Base-by-base conservation (phyloP, 1,140 invertebrate species). In the Littorina saxatilis region DNA sequence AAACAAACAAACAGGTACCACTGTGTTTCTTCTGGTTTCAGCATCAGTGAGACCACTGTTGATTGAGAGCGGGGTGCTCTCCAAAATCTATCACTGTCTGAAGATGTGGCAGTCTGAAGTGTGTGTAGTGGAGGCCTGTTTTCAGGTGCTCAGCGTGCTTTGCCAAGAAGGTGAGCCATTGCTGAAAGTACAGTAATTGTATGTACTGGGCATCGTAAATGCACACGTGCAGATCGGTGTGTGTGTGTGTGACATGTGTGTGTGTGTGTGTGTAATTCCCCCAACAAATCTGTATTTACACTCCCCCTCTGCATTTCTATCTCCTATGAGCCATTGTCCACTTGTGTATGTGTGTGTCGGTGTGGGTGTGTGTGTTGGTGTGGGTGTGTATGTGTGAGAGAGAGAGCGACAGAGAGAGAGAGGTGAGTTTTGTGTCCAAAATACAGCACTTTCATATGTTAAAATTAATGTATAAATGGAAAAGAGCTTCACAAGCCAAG, bases 21-120 rank as follows among this genome's bases (percentile, higher is more conserved):
- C 43, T 47, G 43, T 47, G 43, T 47, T 27, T 32, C 3, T 35
- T 20, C 40, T 11, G 39, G 35, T 29, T 78, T 13, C 55, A 78
- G 76, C 55, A 32, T 63, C 55, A 63, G 76, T 78, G n/a, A 58
- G 72, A n/a, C 47, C 39, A 0, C 13, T 27, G 37, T 23, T 81
- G 39, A 43, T 81, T 20, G 20, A 50, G n/a, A 20, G 55, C 35
- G 32, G 63, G 3, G 72, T 72, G 39, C 58, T 74, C 32, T 17
- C 55, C 37, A 40, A 35, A 20, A 27, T 81, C 20, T 75, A 81
- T 27, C 66, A 43, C 40, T 72, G 72, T 58, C 47, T 63, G 35
- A 63, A 63, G 47, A 27, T 74, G n/a, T 76, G 58, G 50, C 58
- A 81, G 50, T 27, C n/a, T 13, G 52, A 81, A 2, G 37, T 63